Evolutionary conservation across 2,113 vertebrate genomes (phyloP).

Genomic region (Turnix velox): DNA sequence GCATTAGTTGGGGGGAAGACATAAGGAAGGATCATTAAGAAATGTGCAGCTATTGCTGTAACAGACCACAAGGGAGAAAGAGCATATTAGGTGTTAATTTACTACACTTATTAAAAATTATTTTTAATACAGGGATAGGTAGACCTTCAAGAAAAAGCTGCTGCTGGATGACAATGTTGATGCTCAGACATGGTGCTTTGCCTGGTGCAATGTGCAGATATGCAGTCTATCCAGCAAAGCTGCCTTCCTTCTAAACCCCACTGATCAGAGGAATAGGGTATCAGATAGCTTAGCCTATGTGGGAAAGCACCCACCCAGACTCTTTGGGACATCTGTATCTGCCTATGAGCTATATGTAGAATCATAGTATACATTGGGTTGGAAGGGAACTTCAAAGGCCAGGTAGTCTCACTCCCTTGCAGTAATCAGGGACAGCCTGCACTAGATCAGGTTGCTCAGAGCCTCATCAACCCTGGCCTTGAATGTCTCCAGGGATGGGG

Average conservation of each 20-base stretch:
- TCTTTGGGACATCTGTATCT: background rate
- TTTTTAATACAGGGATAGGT: background rate
- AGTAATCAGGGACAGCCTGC: too few species aligned
- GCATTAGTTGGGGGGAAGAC: background rate
- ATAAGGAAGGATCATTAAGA: background rate
- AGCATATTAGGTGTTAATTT: background rate
- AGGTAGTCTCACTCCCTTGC: too few species aligned
- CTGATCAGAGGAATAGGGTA: background rate
- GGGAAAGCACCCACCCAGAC: background rate
- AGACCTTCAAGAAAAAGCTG: background rate
- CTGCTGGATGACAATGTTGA: background rate
- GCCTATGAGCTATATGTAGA: too few species aligned
- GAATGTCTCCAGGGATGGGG: too few species aligned
- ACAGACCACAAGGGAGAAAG: background rate
- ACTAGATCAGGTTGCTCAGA: too few species aligned
- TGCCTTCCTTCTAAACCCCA: background rate
- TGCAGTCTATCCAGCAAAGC: background rate
- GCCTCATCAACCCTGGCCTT: too few species aligned
- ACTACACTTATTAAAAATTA: background rate
- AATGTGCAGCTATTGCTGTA: background rate
- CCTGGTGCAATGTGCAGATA: background rate
- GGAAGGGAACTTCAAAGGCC: too few species aligned
- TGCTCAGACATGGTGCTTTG: background rate
- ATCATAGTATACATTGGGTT: too few species aligned
- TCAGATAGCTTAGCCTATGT: background rate